Evolutionary conservation across 2,797 vertebrate species (phyloP), one percentile per base, ranked within the genome.

Genomic region (Gymnoscopelus microlampas): DNA sequence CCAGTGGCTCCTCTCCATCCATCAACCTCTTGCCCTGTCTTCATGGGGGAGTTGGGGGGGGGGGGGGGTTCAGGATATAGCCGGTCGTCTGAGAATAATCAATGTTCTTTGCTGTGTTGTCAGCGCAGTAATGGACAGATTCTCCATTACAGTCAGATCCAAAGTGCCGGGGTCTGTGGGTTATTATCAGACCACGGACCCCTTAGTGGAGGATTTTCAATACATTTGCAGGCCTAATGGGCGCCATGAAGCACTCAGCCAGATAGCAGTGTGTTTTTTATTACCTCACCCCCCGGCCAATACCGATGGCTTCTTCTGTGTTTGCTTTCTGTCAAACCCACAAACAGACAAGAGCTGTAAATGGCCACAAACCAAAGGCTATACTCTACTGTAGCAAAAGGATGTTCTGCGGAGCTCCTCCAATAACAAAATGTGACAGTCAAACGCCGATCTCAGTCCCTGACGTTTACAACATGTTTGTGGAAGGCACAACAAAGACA

Each of bases 171-270:
- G 77, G 58, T 63, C 61, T 67, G 59, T 5, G 53, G 53, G 62
- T 65, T 82, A 65, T 55, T 75, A 63, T 48, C 47, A 29, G 53
- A 76, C 72, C 48, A 66, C 44, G 47, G 59, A 77, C 68, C 74
- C 80, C 53, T 81, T 54, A 54, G 67, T 58, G 61, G 76, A 83
- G 82, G 64, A 68, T 71, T 83, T 77, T 81, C 81, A 80, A 78
- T 81, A 74, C 75, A 86, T 79, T 65, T 35, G 66, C 2, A 63
- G 53, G 68, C 58, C 77, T 90, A 87, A 91, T 85, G 81, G 79
- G 77, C 89, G 65, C 65, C 78, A 78, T 80, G 66, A 79, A 82
- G 67, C 69, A 76, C 80, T 83, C 85, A 81, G 74, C 76, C 81
- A 64, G 70, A 81, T 74, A 70, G 63, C 51, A 47, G 70, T 47